These are phyloP conservation scores for Sinotaia quadrata DNA, from an alignment of 2,888 invertebrate species.

Conservation along the genomic window DNA sequence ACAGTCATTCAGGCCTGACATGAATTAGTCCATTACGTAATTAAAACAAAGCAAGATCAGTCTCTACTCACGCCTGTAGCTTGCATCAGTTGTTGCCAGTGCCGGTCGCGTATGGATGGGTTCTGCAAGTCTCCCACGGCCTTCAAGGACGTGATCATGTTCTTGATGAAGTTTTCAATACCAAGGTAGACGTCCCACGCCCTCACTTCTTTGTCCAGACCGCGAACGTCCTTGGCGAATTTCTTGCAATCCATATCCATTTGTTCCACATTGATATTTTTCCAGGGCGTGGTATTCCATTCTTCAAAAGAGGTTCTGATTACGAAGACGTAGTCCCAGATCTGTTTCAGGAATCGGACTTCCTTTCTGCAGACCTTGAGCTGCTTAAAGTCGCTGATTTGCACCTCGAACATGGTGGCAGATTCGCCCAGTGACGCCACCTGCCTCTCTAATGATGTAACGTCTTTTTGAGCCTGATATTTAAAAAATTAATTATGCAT, in stretches of 20 bases:
- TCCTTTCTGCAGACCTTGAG: conserved; percentile 93
- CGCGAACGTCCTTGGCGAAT: conserved; percentile 82
- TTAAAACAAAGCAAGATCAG: too few relatives aligned
- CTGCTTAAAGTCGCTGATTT: conserved; percentile 93
- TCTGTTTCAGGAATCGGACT: conserved; percentile 81
- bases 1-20: too few relatives aligned
- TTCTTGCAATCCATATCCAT: conserved; percentile 99
- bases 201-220: conserved; percentile 96
- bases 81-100: conserved; percentile 97
- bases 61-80: conserved; percentile 83
- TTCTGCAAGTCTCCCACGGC: conserved; percentile 97
- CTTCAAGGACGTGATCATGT: conserved; percentile 93
- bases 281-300: conserved; percentile 98
- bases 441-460: conserved; percentile 84
- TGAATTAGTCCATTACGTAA: too few relatives aligned
- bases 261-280: conserved; percentile 96
- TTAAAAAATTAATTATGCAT: too few relatives aligned
- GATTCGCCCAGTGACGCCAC: conserved; percentile 90
- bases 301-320: conserved; percentile 92
- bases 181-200: conserved; percentile 89
- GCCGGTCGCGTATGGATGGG: conserved; percentile 93
- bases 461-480: conserved; percentile 83
- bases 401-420: conserved; percentile 94
- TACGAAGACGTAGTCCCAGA: conserved; percentile 95
- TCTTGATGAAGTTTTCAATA: conserved; percentile 83